Base-by-base conservation (phyloP, 2,797 vertebrate genomes). In the Podarcis lilfordi region DNA sequence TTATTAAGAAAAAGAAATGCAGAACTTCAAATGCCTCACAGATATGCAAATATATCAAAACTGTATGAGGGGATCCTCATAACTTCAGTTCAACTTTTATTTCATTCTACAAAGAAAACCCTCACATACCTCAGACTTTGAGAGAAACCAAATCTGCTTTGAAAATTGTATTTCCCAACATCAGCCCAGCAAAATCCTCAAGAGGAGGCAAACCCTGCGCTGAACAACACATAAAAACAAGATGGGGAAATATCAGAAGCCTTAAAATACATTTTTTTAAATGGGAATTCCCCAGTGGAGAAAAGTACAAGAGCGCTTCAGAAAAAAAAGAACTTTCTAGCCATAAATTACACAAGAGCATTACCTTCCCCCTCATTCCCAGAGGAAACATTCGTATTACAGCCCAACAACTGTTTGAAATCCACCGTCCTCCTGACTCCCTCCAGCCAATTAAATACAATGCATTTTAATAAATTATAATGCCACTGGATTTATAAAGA, bases 381-480 rank as follows among this genome's bases (percentile, higher is more conserved):
- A 19, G 7, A 21, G 10, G 17, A 78, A 45, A 1, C 35, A 37
- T 82, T 82, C 50, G 64, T 71, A 55, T 86, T 82, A 74, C 68
- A 72, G n/a, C n/a, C 8, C 35, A 8, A 84, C 68, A 32, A 85
- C 21, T 84, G 0, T 40, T 37, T 66, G 2, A 82, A 90, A 68
- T 82, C 37, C 17, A 23, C 77, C 1, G 8, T 8, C 50, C 71
- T 17, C 27, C 55, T 19, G 17, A 35, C 21, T 66, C 37, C 37
- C 76, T 23, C 13, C 68, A 69, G 8, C 7, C n/a, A 0, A 86
- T 10, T 1, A 90, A 35, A 55, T 55, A 9, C 3, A 76, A 64
- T 37, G 76, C 23, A 64, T 50, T 82, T 89, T 71, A 91, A 66
- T 23, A 84, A 89, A 81, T 72, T 84, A 5, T 4, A 89, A 87